These are phyloP conservation scores for Bolinopsis microptera DNA, from an alignment of 37 sponge, comb jelly and placozoan genomes.

Conservation along the genomic window DNA sequence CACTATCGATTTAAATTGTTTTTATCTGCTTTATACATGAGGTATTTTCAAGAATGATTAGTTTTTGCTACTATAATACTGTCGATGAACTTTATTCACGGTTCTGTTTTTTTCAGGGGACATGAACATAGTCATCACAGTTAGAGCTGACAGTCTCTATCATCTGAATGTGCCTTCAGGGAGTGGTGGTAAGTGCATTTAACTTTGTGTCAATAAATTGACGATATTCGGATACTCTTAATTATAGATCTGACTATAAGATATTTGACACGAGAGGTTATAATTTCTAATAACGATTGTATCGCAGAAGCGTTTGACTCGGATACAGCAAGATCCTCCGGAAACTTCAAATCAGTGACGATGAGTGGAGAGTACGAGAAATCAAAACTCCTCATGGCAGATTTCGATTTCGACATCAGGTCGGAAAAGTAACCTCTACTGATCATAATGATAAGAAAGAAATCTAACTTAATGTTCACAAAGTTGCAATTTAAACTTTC, in stretches of 20 bases:
- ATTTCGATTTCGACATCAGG: constrained; percentile 10
- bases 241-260: too few relatives aligned
- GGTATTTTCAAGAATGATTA: too few relatives aligned
- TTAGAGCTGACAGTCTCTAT: not conserved
- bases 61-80: too few relatives aligned
- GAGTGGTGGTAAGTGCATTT: not conserved
- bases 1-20: too few relatives aligned
- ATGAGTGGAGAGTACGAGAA: not conserved
- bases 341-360: not conserved
- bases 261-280: too few relatives aligned
- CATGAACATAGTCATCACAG: not conserved
- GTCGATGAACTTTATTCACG: too few relatives aligned
- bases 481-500: too few relatives aligned
- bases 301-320: not conserved
- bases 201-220: not conserved
- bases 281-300: too few relatives aligned
- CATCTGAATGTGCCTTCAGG: not conserved
- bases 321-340: not conserved
- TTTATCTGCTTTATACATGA: too few relatives aligned
- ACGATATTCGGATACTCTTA: not conserved
- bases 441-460: too few relatives aligned
- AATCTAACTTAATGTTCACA: too few relatives aligned
- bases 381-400: not conserved
- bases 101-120: not conserved
- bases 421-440: too few relatives aligned